Evolutionary conservation across 2,113 vertebrate species (phyloP).

Genomic region (Origma solitaria): DNA sequence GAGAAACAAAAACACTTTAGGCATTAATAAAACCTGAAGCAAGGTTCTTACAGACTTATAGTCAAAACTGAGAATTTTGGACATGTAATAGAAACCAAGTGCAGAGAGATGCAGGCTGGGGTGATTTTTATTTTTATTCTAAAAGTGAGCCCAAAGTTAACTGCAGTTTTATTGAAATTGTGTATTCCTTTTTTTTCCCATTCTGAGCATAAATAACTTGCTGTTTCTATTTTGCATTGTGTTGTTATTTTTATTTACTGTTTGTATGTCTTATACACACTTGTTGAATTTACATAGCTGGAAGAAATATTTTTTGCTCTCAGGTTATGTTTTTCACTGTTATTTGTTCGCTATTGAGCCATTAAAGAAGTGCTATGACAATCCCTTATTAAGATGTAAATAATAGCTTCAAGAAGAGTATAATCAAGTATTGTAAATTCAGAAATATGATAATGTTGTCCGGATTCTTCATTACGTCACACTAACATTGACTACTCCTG

Average conservation of each 20-base stretch:
- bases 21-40: not conserved
- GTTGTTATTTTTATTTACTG: not conserved
- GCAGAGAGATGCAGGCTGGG: not conserved
- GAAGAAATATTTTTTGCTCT: not conserved
- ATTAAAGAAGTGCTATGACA: not conserved
- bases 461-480: conserved; percentile 6
- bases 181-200: not conserved
- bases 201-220: not conserved
- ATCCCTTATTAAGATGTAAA: conserved; percentile 17
- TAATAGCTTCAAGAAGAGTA: conserved; percentile 5
- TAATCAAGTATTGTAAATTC: not conserved
- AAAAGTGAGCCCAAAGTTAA: not conserved
- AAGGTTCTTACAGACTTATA: not conserved
- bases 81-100: not conserved
- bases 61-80: not conserved
- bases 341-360: not conserved
- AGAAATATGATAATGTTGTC: not conserved
- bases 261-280: not conserved
- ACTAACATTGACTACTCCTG: not conserved
- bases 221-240: not conserved
- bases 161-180: not conserved
- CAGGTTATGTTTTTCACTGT: not conserved
- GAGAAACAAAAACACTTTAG: not conserved
- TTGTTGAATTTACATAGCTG: not conserved
- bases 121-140: not conserved